phyloP scores from a whole-genome alignment of 2,797 vertebrate genomes.

The Phoeniculus purpureus region DNA sequence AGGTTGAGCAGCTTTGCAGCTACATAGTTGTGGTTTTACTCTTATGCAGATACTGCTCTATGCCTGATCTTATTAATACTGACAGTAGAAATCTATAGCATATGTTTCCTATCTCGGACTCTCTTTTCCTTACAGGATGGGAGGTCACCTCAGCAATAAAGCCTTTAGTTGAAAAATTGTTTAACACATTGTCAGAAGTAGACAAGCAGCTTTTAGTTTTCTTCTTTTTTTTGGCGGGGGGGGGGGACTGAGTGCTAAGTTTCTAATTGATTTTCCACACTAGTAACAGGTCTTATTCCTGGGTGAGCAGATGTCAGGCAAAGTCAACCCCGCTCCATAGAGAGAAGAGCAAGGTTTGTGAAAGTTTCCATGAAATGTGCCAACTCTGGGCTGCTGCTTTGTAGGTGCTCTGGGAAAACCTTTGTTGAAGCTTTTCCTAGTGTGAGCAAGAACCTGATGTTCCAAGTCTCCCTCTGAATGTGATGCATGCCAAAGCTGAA shows the following conservation, averaged over 20 bases:
- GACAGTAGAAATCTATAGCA: background rate
- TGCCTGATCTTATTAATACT: conserved; percentile 4
- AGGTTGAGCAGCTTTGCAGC: background rate
- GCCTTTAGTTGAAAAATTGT: conserved; percentile 13
- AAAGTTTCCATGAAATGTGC: background rate
- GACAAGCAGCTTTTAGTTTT: background rate
- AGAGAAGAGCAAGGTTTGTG: background rate
- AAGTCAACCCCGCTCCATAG: background rate
- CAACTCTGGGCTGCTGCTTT: background rate
- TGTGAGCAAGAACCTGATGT: background rate
- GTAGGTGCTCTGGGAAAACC: background rate
- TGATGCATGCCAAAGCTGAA: background rate
- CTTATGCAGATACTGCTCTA: background rate
- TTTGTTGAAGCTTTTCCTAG: background rate
- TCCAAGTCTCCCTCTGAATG: background rate
- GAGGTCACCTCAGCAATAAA: background rate
- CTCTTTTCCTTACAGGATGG: background rate
- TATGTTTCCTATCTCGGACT: background rate
- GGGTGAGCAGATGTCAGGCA: background rate
- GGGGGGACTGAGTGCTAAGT: conserved; percentile 31
- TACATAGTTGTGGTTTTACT: background rate
- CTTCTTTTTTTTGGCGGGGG: background rate
- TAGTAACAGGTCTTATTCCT: background rate
- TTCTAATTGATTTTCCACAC: conserved; percentile 42
- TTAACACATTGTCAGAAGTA: background rate